Evolutionary conservation across 2,888 invertebrate genomes (phyloP), one percentile per base, ranked within the genome.

Genomic region (Spialia ferax): DNA sequence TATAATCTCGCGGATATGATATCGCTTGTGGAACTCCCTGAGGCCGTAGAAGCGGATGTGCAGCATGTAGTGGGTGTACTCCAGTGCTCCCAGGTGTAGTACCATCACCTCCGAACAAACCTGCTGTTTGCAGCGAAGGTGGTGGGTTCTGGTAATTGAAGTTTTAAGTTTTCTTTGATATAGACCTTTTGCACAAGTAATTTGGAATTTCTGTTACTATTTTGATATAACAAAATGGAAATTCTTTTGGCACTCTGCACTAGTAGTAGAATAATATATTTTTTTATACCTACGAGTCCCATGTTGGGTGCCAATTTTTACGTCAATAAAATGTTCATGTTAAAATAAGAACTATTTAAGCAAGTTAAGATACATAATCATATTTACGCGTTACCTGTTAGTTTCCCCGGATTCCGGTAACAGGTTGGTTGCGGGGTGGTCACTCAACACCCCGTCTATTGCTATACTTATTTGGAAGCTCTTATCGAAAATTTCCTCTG

Each of bases 401-500:
- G 96, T 97, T 5, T 95, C 92, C 72, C 94, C 93, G 66, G 95
- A 95, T 68, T 94, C 94, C 54, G 95, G 94, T 62, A 97, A 85
- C 59, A 98, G 92, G 63, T 95, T 95, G 8, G 95, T 89, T 0
- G 96, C 95, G 70, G 96, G 96, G 75, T 97, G 97, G 77, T 97
- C 96, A 71, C 95, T 95, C 5, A 96, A 95, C 26, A 98, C 94
- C 32, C 98, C 98, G 74, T 98, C 97, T 79, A 98, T 96, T 23
- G 96, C 95, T 79, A 98, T 97, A 82, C 97, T 97, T 64, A 99
- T 95, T 87, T 96, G 96, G 84, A 99, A 98, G 81, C 96, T 96
- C 89, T 98, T 97, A 83, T 98, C 98, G 80, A 98, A 98, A 78
- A 96, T 96, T 87, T 98, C 98, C 85, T 98, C 98, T 98, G 89